Percentiles rank a stretch among this genome's conserved stretches.
Evolutionary conservation across 2,797 vertebrate species (phyloP).

Genomic region (Sebastes diploproa): DNA sequence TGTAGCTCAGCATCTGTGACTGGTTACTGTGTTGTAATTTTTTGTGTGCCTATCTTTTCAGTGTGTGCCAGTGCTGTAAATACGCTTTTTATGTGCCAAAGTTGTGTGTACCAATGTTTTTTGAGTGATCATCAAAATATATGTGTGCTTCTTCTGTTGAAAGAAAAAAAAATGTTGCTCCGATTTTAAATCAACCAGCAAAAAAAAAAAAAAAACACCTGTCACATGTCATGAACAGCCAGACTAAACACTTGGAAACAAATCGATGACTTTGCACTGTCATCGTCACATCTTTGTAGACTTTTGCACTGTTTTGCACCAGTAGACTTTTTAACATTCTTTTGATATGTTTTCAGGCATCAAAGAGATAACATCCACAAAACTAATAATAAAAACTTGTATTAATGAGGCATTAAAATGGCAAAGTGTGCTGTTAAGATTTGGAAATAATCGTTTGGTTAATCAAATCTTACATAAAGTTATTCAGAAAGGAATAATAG

Average conservation of each 20-base stretch:
- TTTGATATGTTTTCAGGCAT: constrained; percentile 69
- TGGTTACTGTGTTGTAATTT: constrained; percentile 82
- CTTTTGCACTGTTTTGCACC: constrained; percentile 84
- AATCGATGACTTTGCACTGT: constrained; percentile 73
- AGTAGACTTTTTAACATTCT: constrained; percentile 72
- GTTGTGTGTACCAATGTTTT: constrained; percentile 79
- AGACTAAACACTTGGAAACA: constrained; percentile 50
- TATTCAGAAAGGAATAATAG: neutral
- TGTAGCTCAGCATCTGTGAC: constrained; percentile 84
- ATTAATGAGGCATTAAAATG: constrained; percentile 49
- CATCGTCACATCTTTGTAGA: constrained; percentile 72
- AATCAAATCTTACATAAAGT: neutral
- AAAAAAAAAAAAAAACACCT: constrained; percentile 1
- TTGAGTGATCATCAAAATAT: constrained; percentile 76
- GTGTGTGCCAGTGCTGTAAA: constrained; percentile 83
- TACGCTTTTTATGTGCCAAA: constrained; percentile 81
- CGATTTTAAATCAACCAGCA: constrained; percentile 44
- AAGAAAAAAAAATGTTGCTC: constrained; percentile 75
- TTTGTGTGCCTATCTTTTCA: constrained; percentile 79
- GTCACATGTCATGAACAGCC: constrained; percentile 61
- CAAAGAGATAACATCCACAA: constrained; percentile 41
- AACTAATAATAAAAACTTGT: constrained; percentile 16
- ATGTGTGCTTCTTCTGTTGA: constrained; percentile 78
- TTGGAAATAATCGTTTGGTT: constrained; percentile 2
- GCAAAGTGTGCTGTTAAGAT: constrained; percentile 29